These are phyloP conservation scores for Apostichopus californicus DNA, from an alignment of 35 echinoderm and acorn worm genomes.

Conservation along the genomic window DNA sequence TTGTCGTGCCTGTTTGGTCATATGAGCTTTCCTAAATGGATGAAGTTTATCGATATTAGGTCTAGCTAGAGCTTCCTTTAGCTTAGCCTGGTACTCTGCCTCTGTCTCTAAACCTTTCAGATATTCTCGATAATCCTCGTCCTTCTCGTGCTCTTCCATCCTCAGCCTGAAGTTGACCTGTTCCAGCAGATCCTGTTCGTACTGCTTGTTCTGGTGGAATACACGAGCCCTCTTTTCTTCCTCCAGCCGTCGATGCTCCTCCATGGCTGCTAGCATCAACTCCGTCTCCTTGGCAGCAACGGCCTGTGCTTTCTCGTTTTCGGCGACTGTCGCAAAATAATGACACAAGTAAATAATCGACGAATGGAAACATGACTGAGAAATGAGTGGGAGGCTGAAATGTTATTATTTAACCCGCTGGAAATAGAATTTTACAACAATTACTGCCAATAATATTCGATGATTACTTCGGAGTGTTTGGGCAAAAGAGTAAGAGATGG, in stretches of 20 bases:
- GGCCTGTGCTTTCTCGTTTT: conserved; percentile 69
- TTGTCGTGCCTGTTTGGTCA: conserved; percentile 59
- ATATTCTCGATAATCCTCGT: conserved; percentile 94
- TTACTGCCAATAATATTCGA: conserved; percentile 61
- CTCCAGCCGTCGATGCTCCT: conserved; percentile 91
- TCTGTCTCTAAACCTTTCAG: conserved; percentile 90
- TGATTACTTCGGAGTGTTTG: too few species aligned
- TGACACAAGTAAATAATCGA: conserved; percentile 61
- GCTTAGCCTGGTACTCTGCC: conserved; percentile 94
- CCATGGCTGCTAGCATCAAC: conserved; percentile 90
- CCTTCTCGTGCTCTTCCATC: conserved; percentile 73
- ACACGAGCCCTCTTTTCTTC: conserved; percentile 68
- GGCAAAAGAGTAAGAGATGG: too few species aligned
- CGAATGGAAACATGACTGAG: too few species aligned
- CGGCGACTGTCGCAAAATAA: conserved; percentile 70
- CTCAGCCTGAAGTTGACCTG: conserved; percentile 76
- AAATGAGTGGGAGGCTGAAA: too few species aligned
- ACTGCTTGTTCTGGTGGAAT: conserved; percentile 67
- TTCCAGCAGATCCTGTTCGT: conserved; percentile 72
- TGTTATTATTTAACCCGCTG: not conserved
- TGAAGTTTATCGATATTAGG: conserved; percentile 94
- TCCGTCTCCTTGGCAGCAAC: conserved; percentile 74
- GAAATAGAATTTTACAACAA: conserved; percentile 57
- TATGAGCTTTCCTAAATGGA: conserved; percentile 85
- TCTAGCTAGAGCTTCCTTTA: conserved; percentile 97